Base-by-base conservation (phyloP, 53 echinoderm and acorn worm genomes). In the Zoroaster sp. region DNA sequence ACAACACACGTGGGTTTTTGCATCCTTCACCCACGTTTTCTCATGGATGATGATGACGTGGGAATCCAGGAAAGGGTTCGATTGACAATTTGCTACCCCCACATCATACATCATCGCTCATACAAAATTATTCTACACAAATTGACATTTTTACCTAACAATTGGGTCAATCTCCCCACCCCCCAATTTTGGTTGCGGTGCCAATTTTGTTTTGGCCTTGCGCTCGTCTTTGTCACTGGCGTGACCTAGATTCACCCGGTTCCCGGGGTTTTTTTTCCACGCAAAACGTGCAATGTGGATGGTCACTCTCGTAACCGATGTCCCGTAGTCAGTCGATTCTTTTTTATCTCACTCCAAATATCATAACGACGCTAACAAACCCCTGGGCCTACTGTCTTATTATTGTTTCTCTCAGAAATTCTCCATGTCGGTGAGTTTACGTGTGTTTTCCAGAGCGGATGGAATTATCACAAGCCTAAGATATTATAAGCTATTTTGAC, bases 401-500 rank as follows among this genome's bases (percentile, higher is more conserved):
- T n/a, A 59, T 11, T 25, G 21, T 59, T 25, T 28, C 25, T 59
- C 63, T 59, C 21, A 59, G 63, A 59, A 59, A 11, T 8, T 21
- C 63, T 25, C 63, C 2, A 28, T 59, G 63, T 25, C 63, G 63
- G 8, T 28, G 63, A 59, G 21, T 28, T 59, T 59, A 51, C 76
- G 76, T 49, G 76, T 31, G 47, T 52, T 52, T 76, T 33, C 1
- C 8, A 31, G 21, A 52, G 47, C 11, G 45, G 13, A 13, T 23
- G 18, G 12, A 52, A 76, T 76, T 76, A 76, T 47, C 13, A 15
- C 15, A 3, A 49, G 33, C 42, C 32, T 35, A 1, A 32, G 36
- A 34, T 12, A 46, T 52, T 18, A 9, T 59, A 76, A 76, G 76
- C 47, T 76, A 30, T 5, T 76, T 76, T 76, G 76, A 76, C 76